Conservation (phyloP, 2,797 vertebrate genomes). For the Nannoperca australis region DNA sequence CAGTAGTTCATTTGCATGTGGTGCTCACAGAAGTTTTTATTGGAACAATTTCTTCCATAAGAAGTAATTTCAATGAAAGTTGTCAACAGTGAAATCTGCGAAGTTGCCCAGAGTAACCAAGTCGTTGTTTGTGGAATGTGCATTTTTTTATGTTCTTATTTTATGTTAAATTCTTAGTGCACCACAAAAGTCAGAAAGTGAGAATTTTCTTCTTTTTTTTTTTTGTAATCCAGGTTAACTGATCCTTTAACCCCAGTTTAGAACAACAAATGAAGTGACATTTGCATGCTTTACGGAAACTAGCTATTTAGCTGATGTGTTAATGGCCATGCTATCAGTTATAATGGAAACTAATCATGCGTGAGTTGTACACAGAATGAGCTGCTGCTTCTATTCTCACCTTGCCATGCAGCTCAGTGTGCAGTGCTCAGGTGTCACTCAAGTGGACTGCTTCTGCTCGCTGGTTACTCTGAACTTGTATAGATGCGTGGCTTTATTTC, state of each 20-base stretch:
- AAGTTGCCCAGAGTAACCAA: background rate
- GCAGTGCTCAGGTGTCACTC: constrained; percentile 23
- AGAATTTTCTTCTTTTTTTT: background rate
- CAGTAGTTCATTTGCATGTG: background rate
- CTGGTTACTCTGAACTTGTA: constrained; percentile 22
- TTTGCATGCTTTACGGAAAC: background rate
- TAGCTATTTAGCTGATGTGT: background rate
- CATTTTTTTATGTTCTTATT: background rate
- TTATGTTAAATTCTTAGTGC: background rate
- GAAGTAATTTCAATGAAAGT: background rate
- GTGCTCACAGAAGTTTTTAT: background rate
- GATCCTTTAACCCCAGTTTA: background rate
- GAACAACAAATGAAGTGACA: background rate
- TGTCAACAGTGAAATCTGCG: background rate
- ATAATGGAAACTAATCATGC: constrained; percentile 6
- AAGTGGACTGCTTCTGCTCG: constrained; percentile 10
- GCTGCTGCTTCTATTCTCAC: constrained; percentile 1
- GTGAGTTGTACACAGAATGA: constrained; percentile 6
- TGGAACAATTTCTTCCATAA: background rate
- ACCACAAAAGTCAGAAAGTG: background rate
- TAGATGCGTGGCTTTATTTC: constrained; percentile 5
- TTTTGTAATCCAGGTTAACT: background rate
- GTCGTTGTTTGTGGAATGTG: background rate
- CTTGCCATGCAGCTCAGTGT: constrained; percentile 8
- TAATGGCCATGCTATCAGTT: background rate